Evolutionary conservation across 2,888 invertebrate genomes (phyloP), one percentile per base, ranked within the genome.

Genomic region (Busseola fusca): DNA sequence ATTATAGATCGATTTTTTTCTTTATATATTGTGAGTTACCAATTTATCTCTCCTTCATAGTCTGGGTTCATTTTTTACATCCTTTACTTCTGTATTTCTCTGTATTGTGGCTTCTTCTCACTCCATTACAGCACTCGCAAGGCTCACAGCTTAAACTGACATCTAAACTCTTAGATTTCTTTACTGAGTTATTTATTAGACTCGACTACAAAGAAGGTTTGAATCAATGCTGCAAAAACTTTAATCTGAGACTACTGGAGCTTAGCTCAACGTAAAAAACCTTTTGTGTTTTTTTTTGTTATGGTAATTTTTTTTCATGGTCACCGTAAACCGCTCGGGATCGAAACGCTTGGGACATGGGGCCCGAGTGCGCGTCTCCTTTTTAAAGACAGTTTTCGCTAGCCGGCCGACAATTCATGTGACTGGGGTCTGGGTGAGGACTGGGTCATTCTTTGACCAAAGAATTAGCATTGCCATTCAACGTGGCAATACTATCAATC

Each of bases 171-270:
- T 76, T 79, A 81, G 81, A 77, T 81, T 84, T 84, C 81, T 77
- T 81, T 70, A 72, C 74, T 69, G 84, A 81, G 84, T 82, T 84
- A 84, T 84, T 84, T 84, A 83, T 84, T 84, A 74, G 81, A 82
- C 69, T 74, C 52, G 68, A 70, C 76, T 79, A 79, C 81, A 82
- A 84, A 84, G 76, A 69, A 74, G 59, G 65, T 73, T 77, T 34
- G 73, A 69, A 82, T 82, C 75, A 74, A 75, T 60, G 68, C 57
- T 74, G 68, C 52, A 76, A 76, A 77, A 72, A 81, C 74, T 82
- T 77, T 78, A 82, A 81, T 75, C 76, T 73, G 21, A 42, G 70
- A 74, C 69, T 72, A 71, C 70, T 65, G 54, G 7, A 56, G 58
- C 59, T 78, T 54, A 52, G 57, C 30, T 50, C 21, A 48, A 42